Percentiles rank a stretch among this genome's conserved stretches.
Conservation (phyloP, 1,140 invertebrate species). For the Meteorus sp. region DNA sequence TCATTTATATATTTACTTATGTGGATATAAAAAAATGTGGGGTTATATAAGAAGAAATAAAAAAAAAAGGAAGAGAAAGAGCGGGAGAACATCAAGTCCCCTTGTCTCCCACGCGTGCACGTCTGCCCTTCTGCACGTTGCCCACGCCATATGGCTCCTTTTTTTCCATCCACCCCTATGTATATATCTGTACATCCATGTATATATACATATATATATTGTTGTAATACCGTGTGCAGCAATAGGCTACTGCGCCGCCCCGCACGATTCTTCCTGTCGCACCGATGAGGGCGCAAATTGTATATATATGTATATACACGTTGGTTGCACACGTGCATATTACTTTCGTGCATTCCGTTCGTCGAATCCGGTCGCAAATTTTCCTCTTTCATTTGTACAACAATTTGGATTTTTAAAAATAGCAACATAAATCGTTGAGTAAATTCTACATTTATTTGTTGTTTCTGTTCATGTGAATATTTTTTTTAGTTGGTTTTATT, state of each 20-base stretch:
- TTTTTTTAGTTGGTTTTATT: no score
- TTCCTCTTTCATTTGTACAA: not conserved
- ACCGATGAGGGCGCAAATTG: constrained; percentile 20
- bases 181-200: not conserved
- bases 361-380: not conserved
- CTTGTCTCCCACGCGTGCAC: constrained; percentile 43
- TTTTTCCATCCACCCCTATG: constrained; percentile 43
- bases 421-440: no score
- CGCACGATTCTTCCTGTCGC: constrained; percentile 21
- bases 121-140: constrained; percentile 40
- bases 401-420: not conserved
- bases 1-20: constrained; percentile 12
- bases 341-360: constrained; percentile 13
- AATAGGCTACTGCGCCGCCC: not conserved
- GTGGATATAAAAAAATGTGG: constrained; percentile 37
- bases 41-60: constrained; percentile 25
- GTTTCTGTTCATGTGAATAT: not conserved
- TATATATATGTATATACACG: no score
- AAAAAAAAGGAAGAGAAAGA: constrained; percentile 31
- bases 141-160: constrained; percentile 53
- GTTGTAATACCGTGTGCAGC: no score
- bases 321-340: constrained; percentile 13
- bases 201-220: not conserved
- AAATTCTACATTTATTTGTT: not conserved
- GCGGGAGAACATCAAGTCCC: constrained; percentile 35